phyloP scores from a whole-genome alignment of 2,888 invertebrate species.

The Agonum fuliginosum region DNA sequence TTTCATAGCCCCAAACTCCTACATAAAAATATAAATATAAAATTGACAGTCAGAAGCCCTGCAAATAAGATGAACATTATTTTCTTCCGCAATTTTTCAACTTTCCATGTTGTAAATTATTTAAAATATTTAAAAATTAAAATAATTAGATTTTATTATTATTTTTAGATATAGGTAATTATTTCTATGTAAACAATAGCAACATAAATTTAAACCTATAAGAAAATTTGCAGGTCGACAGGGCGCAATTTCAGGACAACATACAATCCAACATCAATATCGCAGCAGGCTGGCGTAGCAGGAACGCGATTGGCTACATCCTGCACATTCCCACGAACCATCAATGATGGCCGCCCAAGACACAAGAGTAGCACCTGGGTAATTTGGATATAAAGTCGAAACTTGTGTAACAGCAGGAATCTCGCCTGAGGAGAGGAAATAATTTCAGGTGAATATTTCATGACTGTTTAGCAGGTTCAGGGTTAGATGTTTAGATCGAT shows the following conservation, averaged over 20 bases:
- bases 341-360: constrained; percentile 35
- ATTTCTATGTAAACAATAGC: too few species aligned
- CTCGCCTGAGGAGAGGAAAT: constrained; percentile 7
- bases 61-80: too few species aligned
- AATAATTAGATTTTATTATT: too few species aligned
- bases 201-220: constrained; percentile 2
- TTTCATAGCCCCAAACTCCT: too few species aligned
- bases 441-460: constrained; percentile 19
- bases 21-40: too few species aligned
- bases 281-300: constrained; percentile 13
- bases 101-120: too few species aligned
- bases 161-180: too few species aligned
- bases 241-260: constrained; percentile 11
- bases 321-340: constrained; percentile 54
- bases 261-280: constrained; percentile 47
- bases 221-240: not conserved
- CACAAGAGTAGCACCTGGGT: not conserved
- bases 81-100: too few species aligned
- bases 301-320: constrained; percentile 55
- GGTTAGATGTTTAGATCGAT: not conserved
- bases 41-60: too few species aligned
- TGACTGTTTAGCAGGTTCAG: constrained; percentile 4
- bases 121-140: too few species aligned
- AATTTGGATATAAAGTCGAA: not conserved
- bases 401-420: not conserved